Evolutionary conservation across 2,113 vertebrate genomes (phyloP).

Genomic region (Alosa alosa): DNA sequence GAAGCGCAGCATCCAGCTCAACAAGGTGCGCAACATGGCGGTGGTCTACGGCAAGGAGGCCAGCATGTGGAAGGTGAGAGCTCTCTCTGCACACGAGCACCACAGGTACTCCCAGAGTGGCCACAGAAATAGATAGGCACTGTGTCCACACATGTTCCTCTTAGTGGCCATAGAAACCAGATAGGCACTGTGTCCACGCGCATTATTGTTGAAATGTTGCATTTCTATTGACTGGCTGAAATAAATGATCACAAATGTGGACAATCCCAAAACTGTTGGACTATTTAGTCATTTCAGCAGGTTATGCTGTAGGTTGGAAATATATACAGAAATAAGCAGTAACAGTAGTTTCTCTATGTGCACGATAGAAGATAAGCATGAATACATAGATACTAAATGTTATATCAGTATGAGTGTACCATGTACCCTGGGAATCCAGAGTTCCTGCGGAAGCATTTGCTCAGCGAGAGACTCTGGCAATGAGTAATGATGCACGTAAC

Average conservation of each 20-base stretch:
- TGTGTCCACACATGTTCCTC: too few relatives aligned
- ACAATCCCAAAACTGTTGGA: too few relatives aligned
- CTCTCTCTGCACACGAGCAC: not conserved
- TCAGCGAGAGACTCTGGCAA: too few relatives aligned
- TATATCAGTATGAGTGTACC: not conserved
- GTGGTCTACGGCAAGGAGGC: constrained; percentile 95
- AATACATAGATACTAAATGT: not conserved
- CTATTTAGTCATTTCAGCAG: not conserved
- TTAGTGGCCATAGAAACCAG: too few relatives aligned
- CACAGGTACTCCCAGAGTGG: too few relatives aligned
- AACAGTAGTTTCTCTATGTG: not conserved
- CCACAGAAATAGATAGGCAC: too few relatives aligned
- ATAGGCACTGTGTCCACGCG: too few relatives aligned
- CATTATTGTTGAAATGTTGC: too few relatives aligned
- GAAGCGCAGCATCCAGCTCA: constrained; percentile 76
- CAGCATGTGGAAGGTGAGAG: constrained; percentile 94
- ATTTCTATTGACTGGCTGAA: not conserved
- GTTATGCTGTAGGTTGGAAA: too few relatives aligned
- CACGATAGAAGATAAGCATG: not conserved
- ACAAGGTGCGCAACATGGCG: constrained; percentile 91
- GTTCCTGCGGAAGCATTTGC: too few relatives aligned
- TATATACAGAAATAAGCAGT: not conserved
- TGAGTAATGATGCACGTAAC: too few relatives aligned
- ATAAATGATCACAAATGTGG: not conserved
- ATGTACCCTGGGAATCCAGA: not conserved